Evolutionary conservation across 1,140 invertebrate genomes (phyloP).

Genomic region (Neodiprion virginianus): DNA sequence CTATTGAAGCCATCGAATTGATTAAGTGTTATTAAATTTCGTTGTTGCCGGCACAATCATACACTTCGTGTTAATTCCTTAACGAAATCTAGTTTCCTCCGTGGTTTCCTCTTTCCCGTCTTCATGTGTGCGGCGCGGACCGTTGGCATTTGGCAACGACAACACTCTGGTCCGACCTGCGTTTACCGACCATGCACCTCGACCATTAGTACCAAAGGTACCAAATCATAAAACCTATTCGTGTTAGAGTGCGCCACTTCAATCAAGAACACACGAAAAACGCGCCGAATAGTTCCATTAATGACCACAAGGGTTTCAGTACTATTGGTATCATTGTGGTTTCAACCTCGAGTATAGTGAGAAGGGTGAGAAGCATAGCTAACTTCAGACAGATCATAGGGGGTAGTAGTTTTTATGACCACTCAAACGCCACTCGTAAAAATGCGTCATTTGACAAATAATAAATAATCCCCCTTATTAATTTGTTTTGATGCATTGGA

Average conservation of each 20-base stretch:
- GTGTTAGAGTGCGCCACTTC: background rate
- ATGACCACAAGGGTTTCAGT: too few relatives aligned
- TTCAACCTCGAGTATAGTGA: background rate
- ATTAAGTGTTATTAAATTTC: background rate
- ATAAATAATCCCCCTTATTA: constrained; percentile 22
- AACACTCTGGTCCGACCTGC: background rate
- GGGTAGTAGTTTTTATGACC: constrained; percentile 1
- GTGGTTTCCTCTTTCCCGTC: too few relatives aligned
- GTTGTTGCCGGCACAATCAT: background rate
- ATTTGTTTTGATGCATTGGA: constrained; percentile 34
- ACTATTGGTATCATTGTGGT: too few relatives aligned
- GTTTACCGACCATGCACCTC: background rate
- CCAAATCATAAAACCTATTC: background rate
- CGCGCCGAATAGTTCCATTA: too few relatives aligned
- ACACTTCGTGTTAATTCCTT: background rate
- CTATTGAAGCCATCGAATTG: constrained; percentile 26
- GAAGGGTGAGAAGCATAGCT: background rate
- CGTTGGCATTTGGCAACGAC: too few relatives aligned
- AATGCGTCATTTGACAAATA: constrained; percentile 15
- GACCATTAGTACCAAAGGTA: background rate
- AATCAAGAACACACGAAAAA: too few relatives aligned
- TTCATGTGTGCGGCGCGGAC: too few relatives aligned
- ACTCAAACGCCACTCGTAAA: background rate
- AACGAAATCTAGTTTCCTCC: too few relatives aligned
- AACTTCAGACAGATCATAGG: background rate